phyloP scores from a whole-genome alignment of 2,888 invertebrate genomes.

The Drosophila cracens region DNA sequence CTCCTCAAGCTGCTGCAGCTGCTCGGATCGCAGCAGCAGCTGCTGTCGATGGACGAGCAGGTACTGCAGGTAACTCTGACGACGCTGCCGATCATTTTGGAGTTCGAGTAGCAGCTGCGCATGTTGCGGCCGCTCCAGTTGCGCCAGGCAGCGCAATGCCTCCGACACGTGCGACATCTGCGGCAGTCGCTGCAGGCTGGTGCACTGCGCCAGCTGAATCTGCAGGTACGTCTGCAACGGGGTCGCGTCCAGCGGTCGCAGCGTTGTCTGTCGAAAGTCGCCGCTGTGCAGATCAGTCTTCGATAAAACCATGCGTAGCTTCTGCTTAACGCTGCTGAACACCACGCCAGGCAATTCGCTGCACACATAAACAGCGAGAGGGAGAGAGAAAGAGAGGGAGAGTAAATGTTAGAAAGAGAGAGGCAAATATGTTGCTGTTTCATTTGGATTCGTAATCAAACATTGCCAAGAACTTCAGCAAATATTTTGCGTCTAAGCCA shows the following conservation, averaged over 20 bases:
- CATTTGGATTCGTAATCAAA: background rate
- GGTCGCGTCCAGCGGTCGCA: constrained; percentile 81
- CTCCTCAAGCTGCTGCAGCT: constrained; percentile 88
- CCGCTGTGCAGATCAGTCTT: constrained; percentile 92
- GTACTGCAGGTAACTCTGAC: constrained; percentile 93
- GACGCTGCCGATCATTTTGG: constrained; percentile 90
- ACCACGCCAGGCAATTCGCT: constrained; percentile 73
- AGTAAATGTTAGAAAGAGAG: background rate
- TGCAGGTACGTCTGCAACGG: constrained; percentile 89
- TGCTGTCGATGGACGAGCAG: constrained; percentile 92
- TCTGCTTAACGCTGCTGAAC: constrained; percentile 88
- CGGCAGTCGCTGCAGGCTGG: constrained; percentile 91
- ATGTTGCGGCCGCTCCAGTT: constrained; percentile 90
- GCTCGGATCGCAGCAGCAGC: constrained; percentile 90
- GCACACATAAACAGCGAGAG: background rate
- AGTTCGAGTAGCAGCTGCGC: constrained; percentile 90
- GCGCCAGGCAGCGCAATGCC: constrained; percentile 91
- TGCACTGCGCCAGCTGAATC: constrained; percentile 92
- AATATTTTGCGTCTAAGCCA: too few species aligned
- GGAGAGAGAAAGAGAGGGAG: background rate
- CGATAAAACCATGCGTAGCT: constrained; percentile 95
- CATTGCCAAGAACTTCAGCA: background rate
- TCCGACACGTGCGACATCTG: constrained; percentile 93
- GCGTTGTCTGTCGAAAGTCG: constrained; percentile 87
- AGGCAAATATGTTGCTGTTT: background rate